Percentiles rank a stretch among this genome's conserved stretches.
These are phyloP conservation scores for Onchidella celtica DNA, from an alignment of 2,888 invertebrate genomes.

Conservation along the genomic window DNA sequence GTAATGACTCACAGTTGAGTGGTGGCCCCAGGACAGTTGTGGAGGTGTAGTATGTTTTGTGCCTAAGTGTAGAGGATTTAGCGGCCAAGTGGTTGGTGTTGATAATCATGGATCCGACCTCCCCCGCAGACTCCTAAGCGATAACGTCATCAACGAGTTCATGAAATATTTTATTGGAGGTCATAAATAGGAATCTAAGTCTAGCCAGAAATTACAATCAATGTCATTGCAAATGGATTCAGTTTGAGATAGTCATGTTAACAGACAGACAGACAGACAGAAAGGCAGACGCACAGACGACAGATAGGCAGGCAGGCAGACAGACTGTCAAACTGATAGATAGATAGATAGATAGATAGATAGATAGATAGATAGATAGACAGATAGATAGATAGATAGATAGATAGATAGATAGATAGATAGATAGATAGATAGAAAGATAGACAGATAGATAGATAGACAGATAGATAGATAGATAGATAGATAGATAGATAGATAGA, in stretches of 20 bases:
- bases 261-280: slow-evolving; percentile 13
- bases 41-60: no score
- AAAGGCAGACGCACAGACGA: not conserved
- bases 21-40: no score
- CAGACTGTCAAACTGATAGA: not conserved
- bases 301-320: not conserved
- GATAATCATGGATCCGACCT: no score
- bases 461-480: slow-evolving; percentile 19
- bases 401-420: not conserved
- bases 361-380: not conserved
- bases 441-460: not conserved
- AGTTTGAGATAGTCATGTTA: not conserved
- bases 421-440: not conserved
- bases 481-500: not conserved
- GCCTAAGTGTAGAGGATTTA: no score
- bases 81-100: no score
- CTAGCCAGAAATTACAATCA: no score
- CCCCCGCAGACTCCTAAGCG: no score
- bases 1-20: no score
- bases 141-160: no score
- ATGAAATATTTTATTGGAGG: no score
- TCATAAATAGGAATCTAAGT: no score
- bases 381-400: not conserved
- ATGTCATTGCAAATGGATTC: no score
- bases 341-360: not conserved